Evolutionary conservation across 2,888 invertebrate genomes (phyloP).

Genomic region (Lochmaea capreae): DNA sequence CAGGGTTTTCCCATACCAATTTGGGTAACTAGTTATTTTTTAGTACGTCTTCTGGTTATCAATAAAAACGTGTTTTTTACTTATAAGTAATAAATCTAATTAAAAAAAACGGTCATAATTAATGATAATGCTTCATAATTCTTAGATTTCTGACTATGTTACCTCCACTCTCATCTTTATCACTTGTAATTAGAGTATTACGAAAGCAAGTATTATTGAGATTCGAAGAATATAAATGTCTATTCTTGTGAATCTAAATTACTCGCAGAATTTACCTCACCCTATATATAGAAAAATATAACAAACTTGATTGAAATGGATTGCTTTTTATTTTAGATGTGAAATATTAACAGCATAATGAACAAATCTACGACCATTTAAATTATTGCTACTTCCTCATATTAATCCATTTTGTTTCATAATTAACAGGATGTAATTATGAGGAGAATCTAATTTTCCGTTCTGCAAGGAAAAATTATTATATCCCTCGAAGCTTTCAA

Average conservation of each 20-base stretch:
- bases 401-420: slow-evolving; percentile 34
- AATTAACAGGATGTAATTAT: slow-evolving; percentile 22
- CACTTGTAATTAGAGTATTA: no score
- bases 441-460: slow-evolving; percentile 17
- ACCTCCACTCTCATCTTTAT: neutral
- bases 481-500: slow-evolving; percentile 8
- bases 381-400: slow-evolving; percentile 9
- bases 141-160: neutral
- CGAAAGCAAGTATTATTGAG: no score
- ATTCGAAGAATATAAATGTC: neutral
- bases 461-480: slow-evolving; percentile 8
- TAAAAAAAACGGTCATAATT: no score
- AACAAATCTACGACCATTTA: neutral
- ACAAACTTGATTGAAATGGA: neutral
- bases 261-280: no score
- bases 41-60: neutral
- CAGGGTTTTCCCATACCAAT: slow-evolving; percentile 7
- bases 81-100: neutral
- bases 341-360: neutral
- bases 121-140: no score
- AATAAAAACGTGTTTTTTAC: neutral
- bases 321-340: slow-evolving; percentile 1
- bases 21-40: neutral
- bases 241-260: neutral
- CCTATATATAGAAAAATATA: no score